These are phyloP conservation scores for Hiodon alosoides DNA, from an alignment of 2,113 vertebrate genomes.

Conservation along the genomic window DNA sequence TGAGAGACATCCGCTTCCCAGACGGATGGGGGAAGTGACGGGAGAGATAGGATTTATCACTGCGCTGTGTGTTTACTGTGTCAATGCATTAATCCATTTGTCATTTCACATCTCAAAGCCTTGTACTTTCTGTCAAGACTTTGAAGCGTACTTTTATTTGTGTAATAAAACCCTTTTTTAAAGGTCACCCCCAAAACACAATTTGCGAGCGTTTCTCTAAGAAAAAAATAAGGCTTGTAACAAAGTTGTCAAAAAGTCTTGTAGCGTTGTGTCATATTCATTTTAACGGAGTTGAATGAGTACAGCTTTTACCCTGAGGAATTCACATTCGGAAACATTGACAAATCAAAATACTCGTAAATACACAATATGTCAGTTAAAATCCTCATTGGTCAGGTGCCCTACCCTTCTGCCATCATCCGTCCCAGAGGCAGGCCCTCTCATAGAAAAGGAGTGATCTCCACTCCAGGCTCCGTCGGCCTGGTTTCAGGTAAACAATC, in stretches of 20 bases:
- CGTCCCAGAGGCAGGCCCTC: slow-evolving; percentile 1
- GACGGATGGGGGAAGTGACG: not conserved
- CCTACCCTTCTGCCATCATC: not conserved
- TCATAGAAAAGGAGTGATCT: not conserved
- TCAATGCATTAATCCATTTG: slow-evolving; percentile 17
- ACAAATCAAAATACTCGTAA: not conserved
- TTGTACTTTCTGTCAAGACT: slow-evolving; percentile 10
- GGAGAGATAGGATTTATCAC: slow-evolving; percentile 5
- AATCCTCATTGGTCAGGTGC: slow-evolving; percentile 18
- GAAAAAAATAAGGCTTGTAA: not conserved
- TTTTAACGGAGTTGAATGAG: not conserved
- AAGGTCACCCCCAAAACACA: not conserved
- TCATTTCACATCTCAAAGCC: not conserved
- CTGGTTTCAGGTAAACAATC: too few species aligned
- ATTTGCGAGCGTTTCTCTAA: not conserved
- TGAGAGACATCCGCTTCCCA: not conserved
- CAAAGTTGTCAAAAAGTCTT: not conserved
- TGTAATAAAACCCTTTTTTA: not conserved
- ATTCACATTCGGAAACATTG: slow-evolving; percentile 2
- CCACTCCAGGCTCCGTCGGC: not conserved
- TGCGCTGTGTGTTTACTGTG: not conserved
- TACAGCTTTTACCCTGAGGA: not conserved
- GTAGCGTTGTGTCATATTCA: not conserved
- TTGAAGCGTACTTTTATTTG: not conserved
- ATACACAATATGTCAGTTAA: slow-evolving; percentile 19